A percentile compares a stretch with the other conserved stretches of the same genome.
These are phyloP conservation scores for Zaprionus obscuricornis DNA, from an alignment of 2,888 invertebrate genomes.

Conservation along the genomic window DNA sequence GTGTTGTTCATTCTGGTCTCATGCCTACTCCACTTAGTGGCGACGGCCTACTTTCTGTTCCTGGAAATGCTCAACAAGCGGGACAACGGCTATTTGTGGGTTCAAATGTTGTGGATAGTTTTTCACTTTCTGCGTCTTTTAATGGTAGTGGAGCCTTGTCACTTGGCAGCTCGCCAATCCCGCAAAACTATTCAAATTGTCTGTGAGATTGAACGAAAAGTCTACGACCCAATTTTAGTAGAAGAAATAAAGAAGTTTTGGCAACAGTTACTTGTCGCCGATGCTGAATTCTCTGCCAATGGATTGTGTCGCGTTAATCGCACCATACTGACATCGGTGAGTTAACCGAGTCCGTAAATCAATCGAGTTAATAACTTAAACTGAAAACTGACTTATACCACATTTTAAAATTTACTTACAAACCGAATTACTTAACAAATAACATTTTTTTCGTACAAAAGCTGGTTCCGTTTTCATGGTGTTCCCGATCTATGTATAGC, in stretches of 20 bases:
- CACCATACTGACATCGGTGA: conserved; percentile 85
- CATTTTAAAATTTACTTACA: no score
- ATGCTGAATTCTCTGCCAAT: conserved; percentile 84
- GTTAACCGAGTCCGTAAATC: no score
- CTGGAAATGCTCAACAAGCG: conserved; percentile 83
- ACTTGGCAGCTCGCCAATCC: conserved; percentile 83
- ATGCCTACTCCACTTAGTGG: conserved; percentile 85
- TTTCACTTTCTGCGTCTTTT: conserved; percentile 84
- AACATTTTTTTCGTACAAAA: no score
- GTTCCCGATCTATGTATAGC: no score
- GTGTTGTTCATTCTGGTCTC: conserved; percentile 84
- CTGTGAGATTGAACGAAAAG: conserved; percentile 83
- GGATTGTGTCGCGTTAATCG: conserved; percentile 85
- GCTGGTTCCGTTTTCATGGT: no score
- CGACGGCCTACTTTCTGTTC: conserved; percentile 85
- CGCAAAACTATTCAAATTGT: conserved; percentile 84
- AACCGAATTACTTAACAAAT: no score
- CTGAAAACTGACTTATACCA: no score
- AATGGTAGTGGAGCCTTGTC: conserved; percentile 85
- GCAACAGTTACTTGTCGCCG: conserved; percentile 81
- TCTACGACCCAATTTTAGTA: conserved; percentile 77
- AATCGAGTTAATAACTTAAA: no score
- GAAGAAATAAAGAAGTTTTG: conserved; percentile 83
- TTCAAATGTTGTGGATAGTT: conserved; percentile 84
- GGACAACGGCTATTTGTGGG: conserved; percentile 83